phyloP scores from a whole-genome alignment of 1,140 invertebrate species.

The Megalonaias nervosa region DNA sequence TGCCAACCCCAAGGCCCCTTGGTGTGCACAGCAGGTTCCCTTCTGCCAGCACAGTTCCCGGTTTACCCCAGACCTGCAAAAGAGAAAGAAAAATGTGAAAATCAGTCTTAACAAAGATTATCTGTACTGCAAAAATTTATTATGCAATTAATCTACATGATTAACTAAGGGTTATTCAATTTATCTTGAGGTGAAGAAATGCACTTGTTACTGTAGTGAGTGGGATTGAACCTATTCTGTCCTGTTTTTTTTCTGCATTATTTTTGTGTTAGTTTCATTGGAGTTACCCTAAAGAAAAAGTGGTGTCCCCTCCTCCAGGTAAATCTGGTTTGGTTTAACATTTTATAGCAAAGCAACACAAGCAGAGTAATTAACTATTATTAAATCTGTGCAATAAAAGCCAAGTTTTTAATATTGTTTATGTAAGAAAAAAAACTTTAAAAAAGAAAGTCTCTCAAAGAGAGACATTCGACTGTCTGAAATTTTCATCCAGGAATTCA shows the following conservation, averaged over 20 bases:
- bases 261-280: not conserved
- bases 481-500: no score
- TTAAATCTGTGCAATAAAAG: no score
- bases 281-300: no score
- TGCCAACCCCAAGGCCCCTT: conserved; percentile 42
- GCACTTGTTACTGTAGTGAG: not conserved
- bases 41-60: conserved; percentile 42
- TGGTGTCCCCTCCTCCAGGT: no score
- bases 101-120: not conserved
- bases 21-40: conserved; percentile 31
- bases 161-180: not conserved
- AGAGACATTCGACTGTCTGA: no score
- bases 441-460: no score
- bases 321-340: no score
- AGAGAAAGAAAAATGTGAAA: conserved; percentile 20
- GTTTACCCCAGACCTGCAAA: conserved; percentile 45
- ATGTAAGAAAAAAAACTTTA: no score
- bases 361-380: no score
- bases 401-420: no score
- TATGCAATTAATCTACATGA: conserved; percentile 7
- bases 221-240: not conserved
- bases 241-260: not conserved
- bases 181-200: not conserved
- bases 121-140: not conserved
- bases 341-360: no score